Conservation (phyloP, 2,797 vertebrate genomes). For the Lemur catta region DNA sequence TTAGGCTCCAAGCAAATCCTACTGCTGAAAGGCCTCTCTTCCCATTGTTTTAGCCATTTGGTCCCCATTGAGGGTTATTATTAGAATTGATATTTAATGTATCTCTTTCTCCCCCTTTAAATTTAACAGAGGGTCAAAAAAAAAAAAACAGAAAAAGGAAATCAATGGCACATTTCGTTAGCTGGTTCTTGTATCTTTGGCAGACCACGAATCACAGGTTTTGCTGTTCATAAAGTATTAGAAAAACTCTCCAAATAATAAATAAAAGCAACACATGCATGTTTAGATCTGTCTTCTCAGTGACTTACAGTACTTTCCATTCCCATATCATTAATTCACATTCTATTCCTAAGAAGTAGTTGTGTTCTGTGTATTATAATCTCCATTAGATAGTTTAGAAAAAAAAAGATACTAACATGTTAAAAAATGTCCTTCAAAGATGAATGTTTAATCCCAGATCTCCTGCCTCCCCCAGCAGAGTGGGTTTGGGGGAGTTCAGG, state of each 20-base stretch:
- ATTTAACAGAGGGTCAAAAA: slow-evolving; percentile 58
- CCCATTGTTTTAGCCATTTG: not conserved
- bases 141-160: slow-evolving; percentile 52
- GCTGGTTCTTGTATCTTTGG: not conserved
- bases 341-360: not conserved
- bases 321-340: not conserved
- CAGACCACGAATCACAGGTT: not conserved
- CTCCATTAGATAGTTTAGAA: not conserved
- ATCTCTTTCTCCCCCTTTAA: slow-evolving; percentile 55
- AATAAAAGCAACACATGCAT: not conserved
- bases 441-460: not conserved
- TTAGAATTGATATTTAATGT: slow-evolving; percentile 66
- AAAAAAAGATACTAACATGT: not conserved
- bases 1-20: not conserved
- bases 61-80: slow-evolving; percentile 27
- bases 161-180: slow-evolving; percentile 65
- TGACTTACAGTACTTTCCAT: not conserved
- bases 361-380: not conserved
- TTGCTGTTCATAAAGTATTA: not conserved
- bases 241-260: slow-evolving; percentile 23
- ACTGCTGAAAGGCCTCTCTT: slow-evolving; percentile 11
- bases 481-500: not conserved
- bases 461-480: not conserved
- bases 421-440: not conserved
- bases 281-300: not conserved